Base-by-base conservation (phyloP, 2,113 vertebrate genomes). In the Hyperopisus bebe region DNA sequence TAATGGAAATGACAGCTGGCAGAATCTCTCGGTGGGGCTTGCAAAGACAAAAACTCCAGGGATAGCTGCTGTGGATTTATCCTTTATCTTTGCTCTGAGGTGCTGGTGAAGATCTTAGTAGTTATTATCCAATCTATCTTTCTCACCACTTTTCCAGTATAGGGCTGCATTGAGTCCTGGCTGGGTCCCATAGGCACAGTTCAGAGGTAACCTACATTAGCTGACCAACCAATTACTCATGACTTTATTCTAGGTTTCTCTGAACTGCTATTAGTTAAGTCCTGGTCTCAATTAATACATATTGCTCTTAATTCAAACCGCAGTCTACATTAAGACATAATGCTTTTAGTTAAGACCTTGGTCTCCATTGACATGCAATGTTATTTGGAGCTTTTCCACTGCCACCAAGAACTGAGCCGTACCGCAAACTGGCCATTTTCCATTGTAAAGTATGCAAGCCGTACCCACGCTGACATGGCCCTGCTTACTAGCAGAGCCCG, bases 311-410 rank as follows among this genome's bases (percentile, higher is more conserved):
- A 10, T 84, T 82, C 21, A 19, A 42, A 42, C 1, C 0, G 17
- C 39, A 82, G 77, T 17, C 77, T 84, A 10, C 19, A 21, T 84
- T 47, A 47, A 46, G 42, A 84, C 42, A n/a, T 46, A 24, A 84
- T 84, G 44, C 66, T 88, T 44, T 31, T 39, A 48, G 53, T 84
- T 88, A 27, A 27, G 48, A 2, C 88, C 48, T 48, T 0, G 91
- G 77, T 91, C 91, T 93, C 15, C 51, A 55, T 21, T 88, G 70
- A 50, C n/a, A 27, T 5, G 46, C 66, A 15, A 5, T 3, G 77
- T 89, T 85, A 91, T 80, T 92, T 92, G 90, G 92, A 11, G n/a
- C 62, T 70, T 70, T 70, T 70, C 62, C 62, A 31, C 62, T 70
- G 27, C 3, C 62, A 31, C 55, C 21, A n/a, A 62, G 24, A n/a